Conservation (phyloP, 2,888 invertebrate species). For the Leptinotarsa tumamoca region DNA sequence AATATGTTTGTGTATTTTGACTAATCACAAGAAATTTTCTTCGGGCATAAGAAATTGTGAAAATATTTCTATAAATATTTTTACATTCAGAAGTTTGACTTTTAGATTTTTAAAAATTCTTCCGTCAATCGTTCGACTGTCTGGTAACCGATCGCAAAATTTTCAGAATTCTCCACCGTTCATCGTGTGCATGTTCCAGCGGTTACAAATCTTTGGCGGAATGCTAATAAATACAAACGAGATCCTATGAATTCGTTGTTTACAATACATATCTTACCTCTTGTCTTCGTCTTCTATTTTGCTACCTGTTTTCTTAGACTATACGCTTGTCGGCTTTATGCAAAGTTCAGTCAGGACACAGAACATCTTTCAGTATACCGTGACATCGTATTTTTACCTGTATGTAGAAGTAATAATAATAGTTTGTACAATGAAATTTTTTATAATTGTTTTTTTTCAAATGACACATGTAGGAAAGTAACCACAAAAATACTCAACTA, state of each 20-base stretch:
- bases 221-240: slow-evolving; percentile 32
- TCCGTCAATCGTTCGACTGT: slow-evolving; percentile 14
- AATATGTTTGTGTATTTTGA: too few relatives aligned
- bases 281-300: slow-evolving; percentile 25
- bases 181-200: slow-evolving; percentile 21
- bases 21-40: too few relatives aligned
- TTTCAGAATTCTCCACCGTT: slow-evolving; percentile 27
- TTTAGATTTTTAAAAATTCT: slow-evolving; percentile 14
- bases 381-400: too few relatives aligned
- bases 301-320: slow-evolving; percentile 27
- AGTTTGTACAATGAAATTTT: too few relatives aligned
- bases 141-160: slow-evolving; percentile 9
- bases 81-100: slow-evolving; percentile 3
- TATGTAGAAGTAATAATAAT: too few relatives aligned
- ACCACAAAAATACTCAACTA: too few relatives aligned
- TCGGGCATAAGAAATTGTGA: not conserved
- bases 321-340: slow-evolving; percentile 20
- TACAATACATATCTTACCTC: slow-evolving; percentile 27
- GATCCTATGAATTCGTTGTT: slow-evolving; percentile 31
- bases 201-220: slow-evolving; percentile 31
- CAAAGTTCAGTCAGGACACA: slow-evolving; percentile 3
- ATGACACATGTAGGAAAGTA: too few relatives aligned
- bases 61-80: slow-evolving; percentile 10
- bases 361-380: not conserved
- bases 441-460: too few relatives aligned